Conservation (phyloP, 2,888 invertebrate species). For the Leucania comma region DNA sequence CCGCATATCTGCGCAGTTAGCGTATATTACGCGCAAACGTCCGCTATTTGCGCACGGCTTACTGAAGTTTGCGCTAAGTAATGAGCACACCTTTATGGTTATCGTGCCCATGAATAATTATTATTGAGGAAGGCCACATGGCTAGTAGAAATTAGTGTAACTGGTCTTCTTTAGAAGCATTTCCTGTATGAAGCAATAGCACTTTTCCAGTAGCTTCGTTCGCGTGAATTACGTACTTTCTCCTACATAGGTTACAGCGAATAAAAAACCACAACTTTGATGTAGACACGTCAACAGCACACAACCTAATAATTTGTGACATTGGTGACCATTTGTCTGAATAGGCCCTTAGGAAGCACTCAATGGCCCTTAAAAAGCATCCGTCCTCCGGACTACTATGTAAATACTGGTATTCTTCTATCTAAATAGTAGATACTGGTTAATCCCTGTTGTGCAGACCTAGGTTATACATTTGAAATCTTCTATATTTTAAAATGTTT, state of each 20-base stretch:
- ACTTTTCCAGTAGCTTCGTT: no score
- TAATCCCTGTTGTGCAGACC: no score
- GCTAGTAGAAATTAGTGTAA: neutral
- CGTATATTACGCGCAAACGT: slow-evolving; percentile 64
- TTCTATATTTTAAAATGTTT: no score
- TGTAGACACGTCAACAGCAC: neutral
- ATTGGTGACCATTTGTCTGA: neutral
- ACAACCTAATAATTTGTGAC: neutral
- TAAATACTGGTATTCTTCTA: no score
- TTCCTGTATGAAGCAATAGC: no score
- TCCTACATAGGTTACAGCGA: no score
- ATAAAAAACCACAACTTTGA: no score
- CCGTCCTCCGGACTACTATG: no score
- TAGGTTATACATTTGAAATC: no score
- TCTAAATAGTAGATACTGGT: no score
- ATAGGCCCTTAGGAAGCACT: no score
- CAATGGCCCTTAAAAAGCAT: neutral
- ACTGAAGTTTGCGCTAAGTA: slow-evolving; percentile 49
- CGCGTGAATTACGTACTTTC: no score
- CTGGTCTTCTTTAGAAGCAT: neutral
- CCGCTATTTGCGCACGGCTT: slow-evolving; percentile 49
- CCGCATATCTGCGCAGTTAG: slow-evolving; percentile 72
- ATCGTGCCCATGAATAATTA: slow-evolving; percentile 27
- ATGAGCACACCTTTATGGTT: slow-evolving; percentile 50
- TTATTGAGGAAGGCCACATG: slow-evolving; percentile 1